Evolutionary conservation across 2,888 invertebrate species (phyloP), one percentile per base, ranked within the genome.

Genomic region (Cataglyphis albicans): DNA sequence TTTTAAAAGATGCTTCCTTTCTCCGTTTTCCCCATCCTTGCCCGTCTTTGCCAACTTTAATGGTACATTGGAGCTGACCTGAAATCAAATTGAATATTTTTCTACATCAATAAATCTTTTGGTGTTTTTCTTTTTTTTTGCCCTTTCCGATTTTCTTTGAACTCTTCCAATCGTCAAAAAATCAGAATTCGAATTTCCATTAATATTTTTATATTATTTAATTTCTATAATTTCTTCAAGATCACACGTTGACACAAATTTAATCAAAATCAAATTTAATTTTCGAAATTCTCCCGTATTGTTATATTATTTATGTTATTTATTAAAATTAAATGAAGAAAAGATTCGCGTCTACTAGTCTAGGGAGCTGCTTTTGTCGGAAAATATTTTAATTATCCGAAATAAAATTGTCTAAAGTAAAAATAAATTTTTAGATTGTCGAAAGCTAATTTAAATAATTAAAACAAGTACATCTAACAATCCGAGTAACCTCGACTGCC

Each of bases 1-100:
- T 12, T 72, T 72, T 61, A 44, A 32, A 32, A 44, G 41, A 72
- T 59, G 18, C 44, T 72, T 80, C 38, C 12, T 55, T 25, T 80
- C 57, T 72, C 57, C 59, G 21, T 57, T 80, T 59, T 59, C 41
- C 21, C 57, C 44, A 59, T 80, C 73, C 25, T 72, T 70, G 41
- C 32, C 3, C 59, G 78, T 44, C 78, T 72, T 32, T 48, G 44
- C 44, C 15, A 59, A 72, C 59, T 72, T 72, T 80, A 80, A 80
- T 80, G 44, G 59, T 52, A 52, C 44, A 59, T 35, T 55, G 73
- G 44, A 61, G 44, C 44, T 80, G 78, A 80, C 78, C 78, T 80
- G 78, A 80, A 80, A 80, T 80, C 72, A 80, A 72, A 80, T 80
- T 80, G 78, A 72, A 72, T 72, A 80, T 80, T 72, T 80, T 80